Conservation (phyloP, 2,888 invertebrate species). For the Stenodera caucasica region DNA sequence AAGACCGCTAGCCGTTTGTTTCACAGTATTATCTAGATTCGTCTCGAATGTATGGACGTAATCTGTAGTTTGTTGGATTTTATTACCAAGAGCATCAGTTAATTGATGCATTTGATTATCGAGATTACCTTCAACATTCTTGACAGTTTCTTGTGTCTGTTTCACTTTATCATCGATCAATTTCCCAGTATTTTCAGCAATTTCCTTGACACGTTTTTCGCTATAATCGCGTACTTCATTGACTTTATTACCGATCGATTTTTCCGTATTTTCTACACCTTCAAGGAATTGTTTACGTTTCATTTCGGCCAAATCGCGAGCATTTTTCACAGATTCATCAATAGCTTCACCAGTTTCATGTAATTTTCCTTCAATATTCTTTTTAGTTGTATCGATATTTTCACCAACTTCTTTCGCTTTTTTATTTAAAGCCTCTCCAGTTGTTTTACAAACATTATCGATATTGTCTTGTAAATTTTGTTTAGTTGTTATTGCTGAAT, state of each 20-base stretch:
- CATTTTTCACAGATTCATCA: slow-evolving; percentile 26
- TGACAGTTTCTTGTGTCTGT: slow-evolving; percentile 17
- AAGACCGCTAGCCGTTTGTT: slow-evolving; percentile 31
- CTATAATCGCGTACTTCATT: slow-evolving; percentile 16
- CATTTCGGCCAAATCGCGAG: slow-evolving; percentile 25
- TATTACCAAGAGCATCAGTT: slow-evolving; percentile 21
- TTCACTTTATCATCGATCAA: slow-evolving; percentile 29
- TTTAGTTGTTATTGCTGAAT: slow-evolving; percentile 56
- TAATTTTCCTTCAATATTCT: slow-evolving; percentile 64
- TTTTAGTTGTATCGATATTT: slow-evolving; percentile 50
- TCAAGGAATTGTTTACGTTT: slow-evolving; percentile 24
- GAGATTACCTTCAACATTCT: slow-evolving; percentile 24
- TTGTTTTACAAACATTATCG: slow-evolving; percentile 48
- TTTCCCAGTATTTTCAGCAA: slow-evolving; percentile 22
- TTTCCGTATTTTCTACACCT: slow-evolving; percentile 24
- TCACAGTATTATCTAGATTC: slow-evolving; percentile 30
- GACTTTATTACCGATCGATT: slow-evolving; percentile 16
- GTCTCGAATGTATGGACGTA: slow-evolving; percentile 26
- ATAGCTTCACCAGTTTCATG: slow-evolving; percentile 58
- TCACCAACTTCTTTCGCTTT: slow-evolving; percentile 13
- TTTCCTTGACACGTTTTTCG: slow-evolving; percentile 20
- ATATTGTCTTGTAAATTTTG: slow-evolving; percentile 55
- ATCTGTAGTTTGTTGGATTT: slow-evolving; percentile 28
- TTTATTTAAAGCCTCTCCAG: slow-evolving; percentile 42
- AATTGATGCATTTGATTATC: slow-evolving; percentile 34